Evolutionary conservation across 2,888 invertebrate species (phyloP).

Genomic region (Balanococcus diminutus): DNA sequence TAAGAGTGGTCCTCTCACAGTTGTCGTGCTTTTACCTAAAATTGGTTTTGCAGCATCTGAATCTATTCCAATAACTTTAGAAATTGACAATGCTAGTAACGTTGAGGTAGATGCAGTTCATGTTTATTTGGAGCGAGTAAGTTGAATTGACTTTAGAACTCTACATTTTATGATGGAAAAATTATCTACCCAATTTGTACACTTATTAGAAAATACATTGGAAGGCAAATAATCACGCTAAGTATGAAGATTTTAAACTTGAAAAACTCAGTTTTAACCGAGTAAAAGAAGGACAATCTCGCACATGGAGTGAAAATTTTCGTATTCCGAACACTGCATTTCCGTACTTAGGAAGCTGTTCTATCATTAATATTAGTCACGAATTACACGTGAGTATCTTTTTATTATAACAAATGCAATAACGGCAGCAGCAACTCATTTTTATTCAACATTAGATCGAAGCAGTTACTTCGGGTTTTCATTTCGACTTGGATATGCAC

Average conservation of each 20-base stretch:
- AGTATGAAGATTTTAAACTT: conserved; percentile 44
- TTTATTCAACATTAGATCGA: conserved; percentile 44
- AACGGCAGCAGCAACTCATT: too few relatives aligned
- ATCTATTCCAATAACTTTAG: conserved; percentile 72
- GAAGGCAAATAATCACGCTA: conserved; percentile 42
- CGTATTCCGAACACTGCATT: conserved; percentile 46
- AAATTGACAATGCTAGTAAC: conserved; percentile 78
- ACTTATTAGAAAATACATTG: conserved; percentile 20
- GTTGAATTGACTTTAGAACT: not conserved
- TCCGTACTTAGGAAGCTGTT: conserved; percentile 53
- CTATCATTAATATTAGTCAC: conserved; percentile 53
- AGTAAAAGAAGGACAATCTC: conserved; percentile 51
- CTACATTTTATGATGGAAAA: too few relatives aligned
- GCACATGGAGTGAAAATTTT: conserved; percentile 56
- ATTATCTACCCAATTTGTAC: too few relatives aligned
- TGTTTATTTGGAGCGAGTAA: conserved; percentile 1
- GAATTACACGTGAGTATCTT: conserved; percentile 47
- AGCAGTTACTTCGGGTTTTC: conserved; percentile 46
- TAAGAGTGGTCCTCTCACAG: conserved; percentile 72
- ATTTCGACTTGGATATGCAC: conserved; percentile 46
- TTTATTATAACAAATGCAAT: not conserved
- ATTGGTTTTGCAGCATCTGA: conserved; percentile 80
- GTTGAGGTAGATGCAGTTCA: conserved; percentile 68
- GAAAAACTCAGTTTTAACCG: conserved; percentile 49
- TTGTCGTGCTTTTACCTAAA: conserved; percentile 73